These are phyloP conservation scores for Xyrichtys novacula DNA, from an alignment of 2,797 vertebrate genomes.

Conservation along the genomic window DNA sequence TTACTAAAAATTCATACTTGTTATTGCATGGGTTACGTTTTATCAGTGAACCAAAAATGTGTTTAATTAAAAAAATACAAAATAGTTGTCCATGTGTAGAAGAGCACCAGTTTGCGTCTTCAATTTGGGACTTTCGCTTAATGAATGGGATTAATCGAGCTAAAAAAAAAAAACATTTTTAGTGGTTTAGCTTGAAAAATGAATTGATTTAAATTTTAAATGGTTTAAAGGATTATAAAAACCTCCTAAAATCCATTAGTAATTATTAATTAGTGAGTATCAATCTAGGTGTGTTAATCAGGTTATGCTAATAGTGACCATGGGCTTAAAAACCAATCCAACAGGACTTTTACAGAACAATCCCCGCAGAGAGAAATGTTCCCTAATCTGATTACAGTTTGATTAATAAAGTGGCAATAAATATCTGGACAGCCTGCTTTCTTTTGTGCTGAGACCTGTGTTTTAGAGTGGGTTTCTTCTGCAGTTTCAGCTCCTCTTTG, in stretches of 20 bases:
- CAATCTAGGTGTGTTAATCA: slow-evolving; percentile 28
- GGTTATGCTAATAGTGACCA: slow-evolving; percentile 36
- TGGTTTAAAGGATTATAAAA: not conserved
- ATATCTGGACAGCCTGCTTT: not conserved
- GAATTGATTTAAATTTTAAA: not conserved
- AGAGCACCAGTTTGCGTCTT: no score
- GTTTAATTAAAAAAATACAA: no score
- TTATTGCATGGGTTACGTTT: no score
- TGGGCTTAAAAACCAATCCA: slow-evolving; percentile 35
- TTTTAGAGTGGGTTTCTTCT: not conserved
- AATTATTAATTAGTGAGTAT: slow-evolving; percentile 8
- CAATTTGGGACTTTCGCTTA: no score
- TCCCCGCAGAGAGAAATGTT: slow-evolving; percentile 1
- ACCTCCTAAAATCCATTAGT: not conserved
- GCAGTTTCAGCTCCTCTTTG: slow-evolving; percentile 8
- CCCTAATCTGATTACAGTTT: slow-evolving; percentile 30
- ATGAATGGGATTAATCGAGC: no score
- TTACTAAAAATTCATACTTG: no score
- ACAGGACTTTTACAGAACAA: slow-evolving; percentile 10
- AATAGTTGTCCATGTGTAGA: no score
- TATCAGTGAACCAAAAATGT: no score
- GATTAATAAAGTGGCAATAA: slow-evolving; percentile 22
- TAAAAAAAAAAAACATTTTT: no score
- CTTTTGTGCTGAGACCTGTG: not conserved
- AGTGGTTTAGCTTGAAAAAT: no score